These are phyloP conservation scores for Ceratosolen solmsi DNA, from an alignment of 1,140 invertebrate genomes.

Conservation along the genomic window DNA sequence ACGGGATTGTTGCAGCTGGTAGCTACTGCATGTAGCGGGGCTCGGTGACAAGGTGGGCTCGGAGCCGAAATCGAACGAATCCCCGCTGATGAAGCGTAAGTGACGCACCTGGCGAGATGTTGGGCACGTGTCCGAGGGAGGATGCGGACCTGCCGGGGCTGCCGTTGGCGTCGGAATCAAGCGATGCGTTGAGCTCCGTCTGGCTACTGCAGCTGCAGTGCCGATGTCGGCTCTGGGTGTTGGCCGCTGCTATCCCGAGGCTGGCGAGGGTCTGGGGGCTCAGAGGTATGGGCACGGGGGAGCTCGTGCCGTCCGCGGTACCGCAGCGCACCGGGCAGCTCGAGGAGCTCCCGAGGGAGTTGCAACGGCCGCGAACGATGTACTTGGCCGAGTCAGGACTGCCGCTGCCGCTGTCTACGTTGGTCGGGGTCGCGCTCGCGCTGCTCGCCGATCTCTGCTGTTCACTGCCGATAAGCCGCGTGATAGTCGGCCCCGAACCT, in stretches of 20 bases:
- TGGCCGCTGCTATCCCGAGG: slow-evolving; percentile 74
- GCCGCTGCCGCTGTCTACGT: not conserved
- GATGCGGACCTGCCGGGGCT: slow-evolving; percentile 66
- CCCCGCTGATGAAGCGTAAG: too few relatives aligned
- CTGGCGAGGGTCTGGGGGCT: slow-evolving; percentile 78
- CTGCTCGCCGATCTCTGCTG: slow-evolving; percentile 39
- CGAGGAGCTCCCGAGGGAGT: slow-evolving; percentile 66
- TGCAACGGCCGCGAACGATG: slow-evolving; percentile 64
- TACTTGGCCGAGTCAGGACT: slow-evolving; percentile 39
- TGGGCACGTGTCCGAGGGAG: slow-evolving; percentile 59
- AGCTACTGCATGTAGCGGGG: too few relatives aligned
- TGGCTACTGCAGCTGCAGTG: slow-evolving; percentile 83
- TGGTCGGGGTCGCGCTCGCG: not conserved
- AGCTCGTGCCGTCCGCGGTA: slow-evolving; percentile 56
- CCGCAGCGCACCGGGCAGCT: slow-evolving; percentile 48
- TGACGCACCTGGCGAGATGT: slow-evolving; percentile 50
- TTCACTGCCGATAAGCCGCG: slow-evolving; percentile 54
- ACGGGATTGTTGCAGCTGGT: too few relatives aligned
- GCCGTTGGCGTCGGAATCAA: slow-evolving; percentile 60
- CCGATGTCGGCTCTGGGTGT: slow-evolving; percentile 62
- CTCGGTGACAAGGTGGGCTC: too few relatives aligned
- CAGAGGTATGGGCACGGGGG: slow-evolving; percentile 71
- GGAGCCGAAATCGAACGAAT: too few relatives aligned
- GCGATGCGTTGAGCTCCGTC: slow-evolving; percentile 76
- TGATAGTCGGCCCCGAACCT: slow-evolving; percentile 56